Conservation (phyloP, 2,888 invertebrate genomes). For the Pardosa pseudoannulata region DNA sequence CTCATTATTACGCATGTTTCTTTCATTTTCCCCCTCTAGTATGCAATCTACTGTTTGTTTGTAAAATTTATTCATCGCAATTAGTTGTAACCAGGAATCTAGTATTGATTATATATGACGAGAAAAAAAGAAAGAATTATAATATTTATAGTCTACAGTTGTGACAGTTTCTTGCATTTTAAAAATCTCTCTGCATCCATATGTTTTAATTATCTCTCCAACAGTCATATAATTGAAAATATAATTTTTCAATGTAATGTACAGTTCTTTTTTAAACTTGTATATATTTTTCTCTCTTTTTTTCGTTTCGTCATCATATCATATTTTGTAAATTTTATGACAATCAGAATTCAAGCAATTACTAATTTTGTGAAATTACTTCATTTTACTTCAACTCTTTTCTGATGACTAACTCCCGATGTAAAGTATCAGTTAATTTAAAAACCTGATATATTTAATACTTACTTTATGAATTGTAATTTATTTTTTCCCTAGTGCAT, state of each 20-base stretch:
- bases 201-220: not conserved
- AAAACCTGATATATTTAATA: too few relatives aligned
- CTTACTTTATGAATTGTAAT: too few relatives aligned
- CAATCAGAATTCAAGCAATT: slow-evolving; percentile 7
- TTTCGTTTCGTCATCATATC: not conserved
- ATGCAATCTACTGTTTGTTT: not conserved
- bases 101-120: too few relatives aligned
- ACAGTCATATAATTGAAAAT: not conserved
- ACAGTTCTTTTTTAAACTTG: not conserved
- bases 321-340: not conserved
- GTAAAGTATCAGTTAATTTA: too few relatives aligned
- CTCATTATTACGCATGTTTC: not conserved
- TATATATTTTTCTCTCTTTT: not conserved
- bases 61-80: not conserved
- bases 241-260: not conserved
- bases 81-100: not conserved
- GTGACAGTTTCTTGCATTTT: not conserved
- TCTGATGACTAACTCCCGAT: too few relatives aligned
- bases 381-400: too few relatives aligned
- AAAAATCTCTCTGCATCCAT: not conserved
- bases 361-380: too few relatives aligned
- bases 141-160: too few relatives aligned
- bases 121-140: too few relatives aligned
- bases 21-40: not conserved
- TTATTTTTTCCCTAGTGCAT: too few relatives aligned